These are phyloP conservation scores for Lathamus discolor DNA, from an alignment of 2,113 vertebrate species.

Conservation along the genomic window DNA sequence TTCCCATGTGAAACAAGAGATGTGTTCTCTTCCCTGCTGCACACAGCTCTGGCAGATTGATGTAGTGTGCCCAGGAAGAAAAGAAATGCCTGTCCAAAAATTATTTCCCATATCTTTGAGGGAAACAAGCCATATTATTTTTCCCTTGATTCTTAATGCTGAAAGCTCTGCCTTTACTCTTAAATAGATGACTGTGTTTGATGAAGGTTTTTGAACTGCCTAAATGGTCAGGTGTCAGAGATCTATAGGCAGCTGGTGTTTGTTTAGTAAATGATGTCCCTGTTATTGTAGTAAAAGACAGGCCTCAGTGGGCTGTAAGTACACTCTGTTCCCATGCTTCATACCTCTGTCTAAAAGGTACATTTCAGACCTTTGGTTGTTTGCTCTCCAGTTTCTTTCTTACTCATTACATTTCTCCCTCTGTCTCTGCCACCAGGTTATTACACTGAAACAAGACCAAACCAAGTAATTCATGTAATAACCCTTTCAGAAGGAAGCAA, in stretches of 20 bases:
- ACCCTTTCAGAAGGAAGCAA: neutral
- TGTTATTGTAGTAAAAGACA: slow-evolving; percentile 46
- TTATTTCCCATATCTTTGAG: neutral
- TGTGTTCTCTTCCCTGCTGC: neutral
- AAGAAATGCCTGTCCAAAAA: slow-evolving; percentile 4
- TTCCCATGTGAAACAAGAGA: neutral
- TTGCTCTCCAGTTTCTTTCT: slow-evolving; percentile 31
- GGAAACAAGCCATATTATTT: neutral
- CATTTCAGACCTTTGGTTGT: neutral
- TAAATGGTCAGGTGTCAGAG: slow-evolving; percentile 31
- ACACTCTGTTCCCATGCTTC: neutral
- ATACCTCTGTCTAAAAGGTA: neutral
- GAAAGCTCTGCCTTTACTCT: slow-evolving; percentile 25
- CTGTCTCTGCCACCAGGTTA: neutral
- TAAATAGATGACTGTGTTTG: slow-evolving; percentile 30
- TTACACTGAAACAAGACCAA: slow-evolving; percentile 27
- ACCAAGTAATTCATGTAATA: neutral
- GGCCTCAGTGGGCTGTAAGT: slow-evolving; percentile 15
- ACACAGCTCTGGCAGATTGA: neutral
- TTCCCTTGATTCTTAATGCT: neutral
- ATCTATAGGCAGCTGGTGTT: slow-evolving; percentile 51
- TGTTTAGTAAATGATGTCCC: slow-evolving; percentile 55
- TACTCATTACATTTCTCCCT: slow-evolving; percentile 7
- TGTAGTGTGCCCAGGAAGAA: neutral
- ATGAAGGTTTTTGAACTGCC: slow-evolving; percentile 7